Evolutionary conservation across 2,888 invertebrate species (phyloP).

Genomic region (Pyrochroa serraticornis): DNA sequence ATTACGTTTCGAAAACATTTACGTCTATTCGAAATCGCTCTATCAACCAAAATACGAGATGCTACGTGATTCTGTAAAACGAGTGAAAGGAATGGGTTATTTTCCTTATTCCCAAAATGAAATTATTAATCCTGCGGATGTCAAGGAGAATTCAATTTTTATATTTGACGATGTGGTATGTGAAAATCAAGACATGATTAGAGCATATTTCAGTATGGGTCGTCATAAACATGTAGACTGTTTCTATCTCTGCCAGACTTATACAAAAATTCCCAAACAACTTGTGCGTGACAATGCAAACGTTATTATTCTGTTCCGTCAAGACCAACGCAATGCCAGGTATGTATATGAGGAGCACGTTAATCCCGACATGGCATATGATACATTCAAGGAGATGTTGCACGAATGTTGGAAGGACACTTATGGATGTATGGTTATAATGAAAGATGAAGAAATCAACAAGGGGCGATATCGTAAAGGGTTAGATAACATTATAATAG

Average conservation of each 20-base stretch:
- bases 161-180: slow-evolving; percentile 52
- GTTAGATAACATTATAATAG: no score
- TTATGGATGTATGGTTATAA: no score
- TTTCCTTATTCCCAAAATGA: slow-evolving; percentile 22
- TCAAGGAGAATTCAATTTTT: slow-evolving; percentile 44
- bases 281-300: slow-evolving; percentile 49
- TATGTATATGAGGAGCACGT: slow-evolving; percentile 44
- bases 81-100: slow-evolving; percentile 35
- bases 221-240: slow-evolving; percentile 46
- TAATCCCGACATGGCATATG: slow-evolving; percentile 37
- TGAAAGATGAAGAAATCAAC: no score
- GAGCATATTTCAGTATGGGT: slow-evolving; percentile 44
- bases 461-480: no score
- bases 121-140: slow-evolving; percentile 30
- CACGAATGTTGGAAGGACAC: no score
- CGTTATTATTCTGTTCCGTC: slow-evolving; percentile 45
- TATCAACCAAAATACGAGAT: slow-evolving; percentile 12
- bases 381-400: no score
- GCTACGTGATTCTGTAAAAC: slow-evolving; percentile 4
- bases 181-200: slow-evolving; percentile 42
- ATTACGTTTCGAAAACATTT: slow-evolving; percentile 7
- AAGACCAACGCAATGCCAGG: slow-evolving; percentile 48
- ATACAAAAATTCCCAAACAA: slow-evolving; percentile 48
- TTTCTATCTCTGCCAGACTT: slow-evolving; percentile 49
- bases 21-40: slow-evolving; percentile 13